Evolutionary conservation across 2,888 invertebrate species (phyloP).

Genomic region (Drosophila gaucha): DNA sequence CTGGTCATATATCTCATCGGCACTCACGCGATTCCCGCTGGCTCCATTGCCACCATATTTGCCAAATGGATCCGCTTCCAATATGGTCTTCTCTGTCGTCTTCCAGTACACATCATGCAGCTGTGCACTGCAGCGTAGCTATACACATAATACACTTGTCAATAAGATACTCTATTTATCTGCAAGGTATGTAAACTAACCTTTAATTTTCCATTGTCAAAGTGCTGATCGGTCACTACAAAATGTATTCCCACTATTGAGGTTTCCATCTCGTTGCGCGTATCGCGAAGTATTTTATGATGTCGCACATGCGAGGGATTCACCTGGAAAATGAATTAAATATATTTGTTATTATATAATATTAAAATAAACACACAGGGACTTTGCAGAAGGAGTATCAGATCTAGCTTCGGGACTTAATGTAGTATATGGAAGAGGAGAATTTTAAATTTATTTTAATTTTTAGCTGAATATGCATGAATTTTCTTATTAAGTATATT

Average conservation of each 20-base stretch:
- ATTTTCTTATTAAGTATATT: no score
- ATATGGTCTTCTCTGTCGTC: slow-evolving; percentile 88
- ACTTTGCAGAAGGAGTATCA: no score
- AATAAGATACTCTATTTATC: background rate
- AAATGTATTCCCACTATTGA: slow-evolving; percentile 86
- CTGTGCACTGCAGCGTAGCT: slow-evolving; percentile 88
- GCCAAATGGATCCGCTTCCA: slow-evolving; percentile 85
- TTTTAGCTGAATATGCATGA: no score
- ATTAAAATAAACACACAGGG: no score
- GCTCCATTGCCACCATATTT: slow-evolving; percentile 67
- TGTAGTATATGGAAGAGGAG: no score
- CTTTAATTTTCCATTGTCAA: slow-evolving; percentile 86
- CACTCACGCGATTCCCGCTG: slow-evolving; percentile 78
- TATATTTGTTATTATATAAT: no score
- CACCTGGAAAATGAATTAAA: slow-evolving; percentile 60
- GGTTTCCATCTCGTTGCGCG: slow-evolving; percentile 84
- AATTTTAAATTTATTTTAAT: no score
- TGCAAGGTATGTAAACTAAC: no score
- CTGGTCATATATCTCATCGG: slow-evolving; percentile 80
- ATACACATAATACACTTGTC: background rate
- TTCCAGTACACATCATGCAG: slow-evolving; percentile 89
- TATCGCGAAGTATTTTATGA: slow-evolving; percentile 80
- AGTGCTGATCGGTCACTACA: slow-evolving; percentile 85
- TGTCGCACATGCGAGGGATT: slow-evolving; percentile 82
- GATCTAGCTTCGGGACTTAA: no score